Evolutionary conservation across 2,113 vertebrate species (phyloP).

Genomic region (Platichthys flesus): DNA sequence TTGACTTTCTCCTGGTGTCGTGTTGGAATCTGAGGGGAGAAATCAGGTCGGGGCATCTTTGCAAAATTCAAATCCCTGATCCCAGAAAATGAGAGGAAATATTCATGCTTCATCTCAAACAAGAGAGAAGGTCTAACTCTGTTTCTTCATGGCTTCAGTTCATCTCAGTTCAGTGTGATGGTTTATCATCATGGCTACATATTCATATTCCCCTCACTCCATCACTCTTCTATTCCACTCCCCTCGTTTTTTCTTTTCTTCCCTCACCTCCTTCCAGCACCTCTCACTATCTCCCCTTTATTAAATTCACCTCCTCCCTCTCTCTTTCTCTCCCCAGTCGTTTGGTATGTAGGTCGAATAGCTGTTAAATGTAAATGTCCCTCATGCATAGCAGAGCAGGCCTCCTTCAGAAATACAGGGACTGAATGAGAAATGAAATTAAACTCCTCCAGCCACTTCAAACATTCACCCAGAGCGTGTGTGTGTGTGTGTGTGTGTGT

Average conservation of each 20-base stretch:
- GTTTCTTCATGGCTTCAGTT: not conserved
- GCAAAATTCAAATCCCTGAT: constrained; percentile 19
- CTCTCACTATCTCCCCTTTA: not conserved
- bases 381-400: constrained; percentile 42
- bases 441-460: constrained; percentile 58
- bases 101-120: constrained; percentile 21
- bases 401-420: constrained; percentile 11
- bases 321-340: not conserved
- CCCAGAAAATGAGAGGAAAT: constrained; percentile 31
- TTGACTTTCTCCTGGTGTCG: not conserved
- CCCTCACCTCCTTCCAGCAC: not conserved
- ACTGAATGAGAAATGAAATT: constrained; percentile 38
- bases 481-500: constrained; percentile 13
- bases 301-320: not conserved
- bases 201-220: constrained; percentile 4
- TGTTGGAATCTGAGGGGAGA: not conserved
- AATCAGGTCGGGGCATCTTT: constrained; percentile 21
- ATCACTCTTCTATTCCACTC: not conserved
- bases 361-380: constrained; percentile 56
- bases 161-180: constrained; percentile 22
- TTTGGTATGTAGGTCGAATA: constrained; percentile 38
- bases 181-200: constrained; percentile 15
- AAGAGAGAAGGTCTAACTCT: not conserved
- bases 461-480: not conserved
- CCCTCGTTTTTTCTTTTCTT: not conserved